Evolutionary conservation across 2,113 vertebrate genomes (phyloP).

Genomic region (Pelodiscus sinensis): DNA sequence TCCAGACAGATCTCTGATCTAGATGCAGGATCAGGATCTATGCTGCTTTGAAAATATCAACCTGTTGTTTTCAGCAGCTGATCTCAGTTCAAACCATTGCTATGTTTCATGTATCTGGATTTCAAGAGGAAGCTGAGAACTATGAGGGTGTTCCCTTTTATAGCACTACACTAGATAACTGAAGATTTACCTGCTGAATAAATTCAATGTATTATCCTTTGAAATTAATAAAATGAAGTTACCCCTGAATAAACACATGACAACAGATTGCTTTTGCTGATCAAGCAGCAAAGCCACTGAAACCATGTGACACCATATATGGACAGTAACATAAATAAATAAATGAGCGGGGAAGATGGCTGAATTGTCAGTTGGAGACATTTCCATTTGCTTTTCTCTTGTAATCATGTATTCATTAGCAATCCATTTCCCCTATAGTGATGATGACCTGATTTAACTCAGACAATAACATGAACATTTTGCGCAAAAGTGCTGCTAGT

Average conservation of each 20-base stretch:
- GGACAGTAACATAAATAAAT: conserved; percentile 46
- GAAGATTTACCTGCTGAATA: not conserved
- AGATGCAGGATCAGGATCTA: not conserved
- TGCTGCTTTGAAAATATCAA: not conserved
- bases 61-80: not conserved
- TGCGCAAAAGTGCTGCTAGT: conserved; percentile 28
- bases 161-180: conserved; percentile 8
- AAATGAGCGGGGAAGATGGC: conserved; percentile 63
- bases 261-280: conserved; percentile 59
- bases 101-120: not conserved
- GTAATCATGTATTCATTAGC: conserved; percentile 47
- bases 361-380: conserved; percentile 60
- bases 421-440: conserved; percentile 28
- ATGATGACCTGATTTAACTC: conserved; percentile 30
- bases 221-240: conserved; percentile 35
- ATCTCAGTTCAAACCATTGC: not conserved
- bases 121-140: not conserved
- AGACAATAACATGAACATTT: conserved; percentile 45
- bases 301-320: conserved; percentile 56
- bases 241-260: conserved; percentile 50
- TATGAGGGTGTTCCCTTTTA: not conserved
- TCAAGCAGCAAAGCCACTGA: conserved; percentile 40
- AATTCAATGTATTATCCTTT: conserved; percentile 1
- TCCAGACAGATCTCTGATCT: not conserved
- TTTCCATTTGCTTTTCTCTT: conserved; percentile 72